Evolutionary conservation across 2,888 invertebrate genomes (phyloP).

Genomic region (Ceramica pisi): DNA sequence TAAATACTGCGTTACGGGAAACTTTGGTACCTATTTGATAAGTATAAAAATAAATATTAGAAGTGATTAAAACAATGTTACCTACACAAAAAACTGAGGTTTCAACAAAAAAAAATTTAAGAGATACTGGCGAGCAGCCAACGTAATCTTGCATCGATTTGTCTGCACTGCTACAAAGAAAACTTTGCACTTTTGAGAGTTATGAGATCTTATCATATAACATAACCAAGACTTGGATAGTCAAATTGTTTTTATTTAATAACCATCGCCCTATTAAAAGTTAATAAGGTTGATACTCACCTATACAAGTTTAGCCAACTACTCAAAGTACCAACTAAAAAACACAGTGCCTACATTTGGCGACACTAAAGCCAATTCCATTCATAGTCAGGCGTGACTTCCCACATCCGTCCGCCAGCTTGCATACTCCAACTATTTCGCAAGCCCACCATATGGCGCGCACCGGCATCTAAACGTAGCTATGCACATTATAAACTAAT

Average conservation of each 20-base stretch:
- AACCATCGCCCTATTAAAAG: background rate
- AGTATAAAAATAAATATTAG: background rate
- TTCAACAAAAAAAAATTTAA: background rate
- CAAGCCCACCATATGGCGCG: conserved; percentile 59
- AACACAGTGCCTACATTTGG: conserved; percentile 1
- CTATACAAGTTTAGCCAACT: background rate
- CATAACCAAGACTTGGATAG: background rate
- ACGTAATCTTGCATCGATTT: conserved; percentile 7
- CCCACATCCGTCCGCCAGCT: conserved; percentile 45
- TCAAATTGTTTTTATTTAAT: background rate
- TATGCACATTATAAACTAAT: conserved; percentile 44
- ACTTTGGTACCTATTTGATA: too few relatives aligned
- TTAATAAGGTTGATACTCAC: background rate
- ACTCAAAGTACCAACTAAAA: background rate
- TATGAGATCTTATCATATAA: too few relatives aligned
- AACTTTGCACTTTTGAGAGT: background rate
- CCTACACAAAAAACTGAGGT: background rate
- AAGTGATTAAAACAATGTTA: background rate
- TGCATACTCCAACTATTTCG: conserved; percentile 53
- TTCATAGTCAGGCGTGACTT: conserved; percentile 36
- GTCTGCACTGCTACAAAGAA: conserved; percentile 6
- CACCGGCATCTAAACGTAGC: conserved; percentile 8
- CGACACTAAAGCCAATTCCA: conserved; percentile 13
- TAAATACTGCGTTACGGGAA: background rate
- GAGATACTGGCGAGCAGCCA: conserved; percentile 17